A percentile compares a stretch with the other conserved stretches of the same genome.
Conservation (phyloP, 2,888 invertebrate genomes). For the Drosophila macrospina region DNA sequence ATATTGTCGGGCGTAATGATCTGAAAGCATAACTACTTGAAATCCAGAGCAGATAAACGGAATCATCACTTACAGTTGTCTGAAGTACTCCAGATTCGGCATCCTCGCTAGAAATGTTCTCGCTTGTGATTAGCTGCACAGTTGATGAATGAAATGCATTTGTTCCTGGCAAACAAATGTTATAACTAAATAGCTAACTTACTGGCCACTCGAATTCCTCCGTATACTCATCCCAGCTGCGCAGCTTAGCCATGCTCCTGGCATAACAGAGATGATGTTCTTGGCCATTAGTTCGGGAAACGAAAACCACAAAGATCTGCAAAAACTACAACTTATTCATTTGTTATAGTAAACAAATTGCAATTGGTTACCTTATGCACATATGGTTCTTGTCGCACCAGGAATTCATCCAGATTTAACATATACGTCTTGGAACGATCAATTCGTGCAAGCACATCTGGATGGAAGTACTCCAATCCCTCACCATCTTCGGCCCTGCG, state of each 20-base stretch:
- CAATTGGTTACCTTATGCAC: slow-evolving; percentile 40
- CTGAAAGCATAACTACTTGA: not conserved
- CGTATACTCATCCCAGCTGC: slow-evolving; percentile 45
- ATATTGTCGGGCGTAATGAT: slow-evolving; percentile 34
- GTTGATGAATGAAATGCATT: not conserved
- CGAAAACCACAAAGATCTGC: slow-evolving; percentile 47
- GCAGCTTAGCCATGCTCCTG: slow-evolving; percentile 36
- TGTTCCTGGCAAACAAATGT: not conserved
- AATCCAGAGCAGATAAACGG: not conserved
- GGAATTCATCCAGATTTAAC: slow-evolving; percentile 46
- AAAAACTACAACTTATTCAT: no score
- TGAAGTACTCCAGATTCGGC: slow-evolving; percentile 16
- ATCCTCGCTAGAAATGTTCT: slow-evolving; percentile 30
- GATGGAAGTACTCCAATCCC: slow-evolving; percentile 43
- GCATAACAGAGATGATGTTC: slow-evolving; percentile 44
- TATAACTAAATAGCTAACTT: slow-evolving; percentile 4
- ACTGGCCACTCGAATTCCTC: slow-evolving; percentile 48
- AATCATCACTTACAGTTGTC: slow-evolving; percentile 32
- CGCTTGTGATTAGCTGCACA: slow-evolving; percentile 35
- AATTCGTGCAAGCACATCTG: slow-evolving; percentile 26
- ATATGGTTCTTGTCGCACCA: slow-evolving; percentile 51
- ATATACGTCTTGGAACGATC: slow-evolving; percentile 47
- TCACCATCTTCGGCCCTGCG: slow-evolving; percentile 33
- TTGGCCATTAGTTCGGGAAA: slow-evolving; percentile 33
- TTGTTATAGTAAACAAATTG: no score